Percentiles rank a stretch among this genome's conserved stretches.
Conservation (phyloP, 2,797 vertebrate species). For the Urosaurus nigricauda region DNA sequence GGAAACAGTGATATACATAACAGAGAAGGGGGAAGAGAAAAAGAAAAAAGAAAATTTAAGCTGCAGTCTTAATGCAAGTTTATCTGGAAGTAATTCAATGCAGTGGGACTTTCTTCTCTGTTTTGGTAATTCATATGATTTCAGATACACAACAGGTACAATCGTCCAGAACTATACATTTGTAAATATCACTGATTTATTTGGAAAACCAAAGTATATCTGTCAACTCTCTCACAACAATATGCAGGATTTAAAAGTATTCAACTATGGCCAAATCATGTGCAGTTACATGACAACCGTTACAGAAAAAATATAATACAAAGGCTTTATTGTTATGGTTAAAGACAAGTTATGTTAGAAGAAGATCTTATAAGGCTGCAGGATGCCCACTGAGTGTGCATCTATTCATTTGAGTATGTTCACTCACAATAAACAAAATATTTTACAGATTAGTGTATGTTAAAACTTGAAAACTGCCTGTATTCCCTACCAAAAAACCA, state of each 20-base stretch:
- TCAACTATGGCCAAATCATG: background rate
- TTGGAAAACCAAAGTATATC: background rate
- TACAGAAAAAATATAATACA: background rate
- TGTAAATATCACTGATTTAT: background rate
- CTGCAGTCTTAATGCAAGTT: background rate
- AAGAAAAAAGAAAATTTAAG: background rate
- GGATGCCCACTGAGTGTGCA: background rate
- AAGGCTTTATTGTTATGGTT: background rate
- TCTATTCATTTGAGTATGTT: background rate
- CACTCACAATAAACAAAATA: background rate
- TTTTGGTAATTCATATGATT: conserved; percentile 24
- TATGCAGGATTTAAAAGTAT: background rate
- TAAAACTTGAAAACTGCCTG: background rate
- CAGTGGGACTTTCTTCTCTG: background rate
- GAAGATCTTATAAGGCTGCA: background rate
- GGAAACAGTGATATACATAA: conserved; percentile 36
- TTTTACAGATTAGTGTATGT: background rate
- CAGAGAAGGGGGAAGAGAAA: conserved; percentile 12
- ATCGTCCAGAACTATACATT: background rate
- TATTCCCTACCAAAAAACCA: background rate
- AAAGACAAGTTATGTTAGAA: conserved; percentile 7
- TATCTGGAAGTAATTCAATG: background rate
- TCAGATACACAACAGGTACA: background rate
- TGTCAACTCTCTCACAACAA: background rate
- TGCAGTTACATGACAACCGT: background rate